Base-by-base conservation (phyloP, 2,113 vertebrate species). In the Ranitomeya imitator region DNA sequence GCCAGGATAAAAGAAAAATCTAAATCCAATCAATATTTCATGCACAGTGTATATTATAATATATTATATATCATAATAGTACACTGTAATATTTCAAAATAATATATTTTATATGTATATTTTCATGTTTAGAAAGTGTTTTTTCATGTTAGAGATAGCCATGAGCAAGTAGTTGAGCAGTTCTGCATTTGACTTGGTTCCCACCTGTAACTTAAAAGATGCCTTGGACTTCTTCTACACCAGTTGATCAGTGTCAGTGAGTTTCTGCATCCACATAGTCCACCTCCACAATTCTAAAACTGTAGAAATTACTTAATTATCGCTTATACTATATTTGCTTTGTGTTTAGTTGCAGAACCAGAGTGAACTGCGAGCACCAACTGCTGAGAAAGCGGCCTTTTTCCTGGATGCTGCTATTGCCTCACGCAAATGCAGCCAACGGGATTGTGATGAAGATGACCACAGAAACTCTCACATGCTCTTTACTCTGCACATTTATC, bases 381-480 rank as follows among this genome's bases (percentile, higher is more conserved):
- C 97, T 0, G 97, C 98, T 0, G 98, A 99, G 94, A 99, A 99
- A 88, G 98, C 98, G 0, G 97, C 98, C 86, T 98, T 98, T 94
- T 99, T 98, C 92, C 94, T 99, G 59, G 98, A 99, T 0, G 98
- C 98, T 0, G 98, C 98, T 57, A 97, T 99, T 0, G 97, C 98
- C 59, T 96, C 98, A 0, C 96, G 98, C 9, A 95, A 95, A 92
- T 95, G 96, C 92, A 96, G 93, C 93, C 96, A 96, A 90, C 93
- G 94, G 10, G 95, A 96, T 90, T 97, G 94, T 0, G 96, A 95
- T 0, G 97, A 99, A 89, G 97, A 99, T 10, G 97, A 98, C 83
- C 97, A 97, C 52, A 95, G 98, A 23, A 99, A 97, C 94, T 99
- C 98, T 0, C 98, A 99, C 94, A 99, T 99, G 98, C 96, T 99